Evolutionary conservation across 2,888 invertebrate species (phyloP).

Genomic region (Drosophila maculinotata): DNA sequence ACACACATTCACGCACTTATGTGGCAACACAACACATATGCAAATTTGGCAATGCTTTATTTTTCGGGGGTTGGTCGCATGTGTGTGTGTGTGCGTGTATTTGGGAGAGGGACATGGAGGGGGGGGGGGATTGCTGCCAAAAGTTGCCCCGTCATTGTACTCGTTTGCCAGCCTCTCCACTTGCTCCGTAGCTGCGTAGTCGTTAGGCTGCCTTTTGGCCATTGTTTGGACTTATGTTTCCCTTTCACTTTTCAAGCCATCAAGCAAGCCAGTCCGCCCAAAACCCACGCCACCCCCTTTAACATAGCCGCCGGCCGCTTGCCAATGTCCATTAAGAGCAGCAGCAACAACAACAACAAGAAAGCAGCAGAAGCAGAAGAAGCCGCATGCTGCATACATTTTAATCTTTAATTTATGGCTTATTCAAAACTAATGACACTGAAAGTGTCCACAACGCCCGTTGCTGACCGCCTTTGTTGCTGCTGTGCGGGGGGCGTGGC

Average conservation of each 20-base stretch:
- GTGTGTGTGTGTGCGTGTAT: slow-evolving; percentile 13
- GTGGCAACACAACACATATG: slow-evolving; percentile 57
- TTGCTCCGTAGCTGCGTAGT: slow-evolving; percentile 32
- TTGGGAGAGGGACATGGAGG: slow-evolving; percentile 10
- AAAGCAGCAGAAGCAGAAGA: slow-evolving; percentile 9
- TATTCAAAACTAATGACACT: slow-evolving; percentile 79
- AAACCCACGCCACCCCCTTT: not conserved
- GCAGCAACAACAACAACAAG: slow-evolving; percentile 5
- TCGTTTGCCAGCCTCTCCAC: slow-evolving; percentile 9
- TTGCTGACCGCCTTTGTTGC: slow-evolving; percentile 14
- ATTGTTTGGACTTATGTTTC: slow-evolving; percentile 74
- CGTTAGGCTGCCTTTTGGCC: slow-evolving; percentile 69
- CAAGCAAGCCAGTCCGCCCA: slow-evolving; percentile 16
- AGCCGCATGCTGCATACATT: slow-evolving; percentile 64
- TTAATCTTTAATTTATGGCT: slow-evolving; percentile 80
- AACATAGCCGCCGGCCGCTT: slow-evolving; percentile 2
- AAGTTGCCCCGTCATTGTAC: slow-evolving; percentile 62
- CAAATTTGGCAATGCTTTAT: slow-evolving; percentile 72
- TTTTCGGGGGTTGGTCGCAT: slow-evolving; percentile 63
- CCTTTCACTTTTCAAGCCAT: slow-evolving; percentile 63
- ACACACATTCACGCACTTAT: slow-evolving; percentile 9
- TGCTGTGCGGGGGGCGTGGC: slow-evolving; percentile 4
- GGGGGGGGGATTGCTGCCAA: slow-evolving; percentile 9
- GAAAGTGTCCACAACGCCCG: slow-evolving; percentile 64
- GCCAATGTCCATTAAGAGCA: slow-evolving; percentile 43